Evolutionary conservation across 2,113 vertebrate genomes (phyloP), one percentile per base, ranked within the genome.

Genomic region (Erinaceus europaeus): DNA sequence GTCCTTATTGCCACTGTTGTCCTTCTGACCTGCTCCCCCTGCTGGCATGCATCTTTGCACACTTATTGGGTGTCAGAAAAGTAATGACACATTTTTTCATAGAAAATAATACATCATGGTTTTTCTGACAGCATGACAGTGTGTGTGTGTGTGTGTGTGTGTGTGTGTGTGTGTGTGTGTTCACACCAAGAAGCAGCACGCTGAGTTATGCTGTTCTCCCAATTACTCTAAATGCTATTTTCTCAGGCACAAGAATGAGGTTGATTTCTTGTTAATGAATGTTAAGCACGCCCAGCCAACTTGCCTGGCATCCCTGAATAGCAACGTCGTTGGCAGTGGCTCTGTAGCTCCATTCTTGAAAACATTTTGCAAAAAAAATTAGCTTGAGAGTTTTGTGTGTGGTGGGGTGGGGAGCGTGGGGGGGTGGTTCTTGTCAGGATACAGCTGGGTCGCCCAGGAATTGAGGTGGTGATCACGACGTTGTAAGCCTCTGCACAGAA

Each of bases 181-280:
- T n/a, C n/a, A n/a, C n/a, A n/a, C n/a, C n/a, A 75, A 92, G 62
- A 94, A 82, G 52, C 84, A 93, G 65, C 84, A 84, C 57, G 67
- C 38, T 64, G 40, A 83, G 57, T 46, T 93, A 85, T 86, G 61
- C 75, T 68, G 25, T 95, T 50, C 72, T 84, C 61, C 73, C 0
- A 85, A 93, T 87, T 92, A 91, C 57, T 89, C 62, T 55, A 82
- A 36, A 89, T 93, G 78, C 82, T 89, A 57, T 93, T 93, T 94
- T 91, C 82, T 83, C 75, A 91, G 82, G 64, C 61, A 90, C 69
- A 90, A 76, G 74, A 93, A 29, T 85, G 50, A 89, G 44, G 61
- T 92, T 93, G 92, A 85, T 87, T 92, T 94, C 94, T 91, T 94
- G 92, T 92, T 92, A 91, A 95, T 89, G 87, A 95, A 90, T 95